A percentile compares a stretch with the other conserved stretches of the same genome.
Evolutionary conservation across 2,113 vertebrate species (phyloP).

Genomic region (Petroica traversi): DNA sequence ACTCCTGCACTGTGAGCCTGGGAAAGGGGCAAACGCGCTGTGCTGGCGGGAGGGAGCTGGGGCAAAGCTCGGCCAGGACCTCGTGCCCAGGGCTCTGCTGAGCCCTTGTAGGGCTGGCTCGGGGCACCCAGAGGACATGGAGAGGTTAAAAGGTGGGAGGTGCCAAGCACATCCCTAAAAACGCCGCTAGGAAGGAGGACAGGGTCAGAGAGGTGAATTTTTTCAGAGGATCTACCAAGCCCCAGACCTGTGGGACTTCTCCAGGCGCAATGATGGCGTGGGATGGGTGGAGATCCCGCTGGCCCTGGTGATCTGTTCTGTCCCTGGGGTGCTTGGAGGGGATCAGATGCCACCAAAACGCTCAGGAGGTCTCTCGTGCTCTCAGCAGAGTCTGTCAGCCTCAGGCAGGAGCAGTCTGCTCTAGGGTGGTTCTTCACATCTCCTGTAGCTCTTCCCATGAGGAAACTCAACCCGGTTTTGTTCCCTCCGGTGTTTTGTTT

Average conservation of each 20-base stretch:
- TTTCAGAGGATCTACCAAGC: not conserved
- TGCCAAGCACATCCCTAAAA: not conserved
- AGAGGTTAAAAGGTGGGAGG: not conserved
- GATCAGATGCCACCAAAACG: not conserved
- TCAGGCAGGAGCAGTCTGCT: not conserved
- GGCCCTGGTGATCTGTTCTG: not conserved
- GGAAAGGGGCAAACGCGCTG: not conserved
- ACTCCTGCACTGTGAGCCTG: constrained; percentile 29
- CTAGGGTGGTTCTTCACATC: not conserved
- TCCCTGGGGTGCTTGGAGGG: not conserved
- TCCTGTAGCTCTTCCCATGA: constrained; percentile 28
- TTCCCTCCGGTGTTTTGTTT: not conserved
- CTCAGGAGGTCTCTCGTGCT: not conserved
- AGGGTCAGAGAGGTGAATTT: not conserved
- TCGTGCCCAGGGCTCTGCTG: rapidly evolving
- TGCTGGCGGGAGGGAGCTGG: not conserved
- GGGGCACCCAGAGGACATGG: rapidly evolving
- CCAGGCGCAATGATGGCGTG: rapidly evolving
- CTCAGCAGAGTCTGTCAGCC: not conserved
- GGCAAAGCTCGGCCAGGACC: not conserved
- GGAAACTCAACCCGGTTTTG: not conserved
- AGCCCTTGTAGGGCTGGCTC: not conserved
- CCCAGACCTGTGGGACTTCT: not conserved
- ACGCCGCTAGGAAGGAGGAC: not conserved
- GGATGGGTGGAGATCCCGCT: not conserved